Evolutionary conservation across 1,140 invertebrate genomes (phyloP).

Genomic region (Drosophila sulfurigaster): DNA sequence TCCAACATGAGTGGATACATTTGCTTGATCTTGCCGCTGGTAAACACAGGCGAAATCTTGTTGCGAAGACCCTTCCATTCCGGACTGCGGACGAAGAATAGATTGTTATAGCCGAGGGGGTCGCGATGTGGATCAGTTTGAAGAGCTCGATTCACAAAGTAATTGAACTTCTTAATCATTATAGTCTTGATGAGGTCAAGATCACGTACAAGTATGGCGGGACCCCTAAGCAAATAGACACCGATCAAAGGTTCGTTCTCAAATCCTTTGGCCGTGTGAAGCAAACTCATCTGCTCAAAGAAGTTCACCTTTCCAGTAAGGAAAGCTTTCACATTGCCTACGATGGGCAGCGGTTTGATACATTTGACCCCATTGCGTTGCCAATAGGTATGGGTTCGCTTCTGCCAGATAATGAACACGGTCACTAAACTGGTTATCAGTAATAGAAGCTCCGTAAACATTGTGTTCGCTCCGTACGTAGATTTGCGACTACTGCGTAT

Average conservation of each 20-base stretch:
- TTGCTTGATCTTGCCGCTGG: slow-evolving; percentile 86
- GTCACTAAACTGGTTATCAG: slow-evolving; percentile 37
- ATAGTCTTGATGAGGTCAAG: slow-evolving; percentile 86
- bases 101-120: slow-evolving; percentile 62
- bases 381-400: slow-evolving; percentile 74
- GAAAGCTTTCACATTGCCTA: slow-evolving; percentile 70
- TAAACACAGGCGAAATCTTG: slow-evolving; percentile 86
- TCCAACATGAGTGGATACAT: slow-evolving; percentile 86
- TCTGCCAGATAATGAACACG: slow-evolving; percentile 56
- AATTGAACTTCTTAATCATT: slow-evolving; percentile 85
- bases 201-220: slow-evolving; percentile 85
- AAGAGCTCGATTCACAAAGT: slow-evolving; percentile 61
- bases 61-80: slow-evolving; percentile 86
- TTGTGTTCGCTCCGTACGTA: slow-evolving; percentile 9
- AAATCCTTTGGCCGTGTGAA: slow-evolving; percentile 48
- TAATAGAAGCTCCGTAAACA: slow-evolving; percentile 44
- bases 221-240: slow-evolving; percentile 80
- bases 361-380: slow-evolving; percentile 79
- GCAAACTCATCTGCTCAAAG: slow-evolving; percentile 34
- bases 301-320: slow-evolving; percentile 35
- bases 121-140: slow-evolving; percentile 58
- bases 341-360: slow-evolving; percentile 63
- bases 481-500: not conserved
- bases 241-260: slow-evolving; percentile 72
- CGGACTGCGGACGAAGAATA: slow-evolving; percentile 64